Evolutionary conservation across 2,113 vertebrate species (phyloP), one percentile per base, ranked within the genome.

Genomic region (Cynopterus brachyotis): DNA sequence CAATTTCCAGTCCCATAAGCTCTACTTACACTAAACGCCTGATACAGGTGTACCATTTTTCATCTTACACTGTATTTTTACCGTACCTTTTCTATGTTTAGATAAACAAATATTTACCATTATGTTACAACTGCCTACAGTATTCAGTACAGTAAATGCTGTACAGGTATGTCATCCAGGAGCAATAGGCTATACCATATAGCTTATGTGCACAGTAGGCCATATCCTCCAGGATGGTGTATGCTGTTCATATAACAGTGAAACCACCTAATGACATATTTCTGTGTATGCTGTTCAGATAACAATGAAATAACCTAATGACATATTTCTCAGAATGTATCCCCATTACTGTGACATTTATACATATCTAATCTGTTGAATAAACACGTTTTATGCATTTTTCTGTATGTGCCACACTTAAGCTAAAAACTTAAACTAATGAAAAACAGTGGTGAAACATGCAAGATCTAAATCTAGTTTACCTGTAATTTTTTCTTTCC

Each of bases 401-500:
- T 89, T 89, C 55, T 64, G 19, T 28, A 92, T 0, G 7, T 45
- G 5, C 4, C 9, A 91, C 6, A 82, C 32, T 75, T 83, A 10
- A 35, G 50, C 16, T 47, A 86, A 83, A 70, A 88, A 42, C 30
- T n/a, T 59, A 89, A 94, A 85, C 57, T 76, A 69, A 83, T 64
- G 62, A 75, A 57, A 6, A 83, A n/a, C n/a, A 80, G 66, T 45
- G 40, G 69, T 50, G 59, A 96, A 86, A 42, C 35, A 75, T 5
- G 0, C 62, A 89, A 50, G 17, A 66, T 72, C n/a, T 95, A 83
- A 92, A 92, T 81, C 32, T 12, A 85, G 16, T 93, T 97, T 97
- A 98, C 97, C 40, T 97, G 98, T 7, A 94, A 79, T 50, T 96
- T 98, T 93, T 97, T 98, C 96, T 96, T 98, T 60, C 98, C 98